Base-by-base conservation (phyloP, 2,888 invertebrate genomes). In the Hydriomena furcata region DNA sequence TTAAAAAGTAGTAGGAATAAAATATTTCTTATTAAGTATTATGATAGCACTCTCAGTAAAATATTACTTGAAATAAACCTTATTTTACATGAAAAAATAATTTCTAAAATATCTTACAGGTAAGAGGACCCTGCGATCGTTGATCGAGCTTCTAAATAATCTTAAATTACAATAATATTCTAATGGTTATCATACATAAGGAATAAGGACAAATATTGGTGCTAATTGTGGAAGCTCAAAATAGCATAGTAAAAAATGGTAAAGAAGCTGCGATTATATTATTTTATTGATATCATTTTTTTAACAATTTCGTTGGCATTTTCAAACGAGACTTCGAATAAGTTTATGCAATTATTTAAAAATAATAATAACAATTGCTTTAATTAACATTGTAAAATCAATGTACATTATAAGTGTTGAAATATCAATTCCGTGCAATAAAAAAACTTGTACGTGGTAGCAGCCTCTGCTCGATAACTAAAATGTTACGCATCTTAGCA, bases 1-100 rank as follows among this genome's bases (percentile, higher is more conserved):
- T 54, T 58, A 58, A 34, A 20, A n/a, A 49, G 35, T 57, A 60
- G 40, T 60, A 60, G 60, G 60, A 60, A 58, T 60, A 53, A 34
- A 37, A 49, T 48, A 48, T 52, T 41, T 48, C 37, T 42, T 45
- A 30, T 13, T 48, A 44, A 38, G 32, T 60, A 55, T 43, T 45
- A 51, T 35, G 54, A 54, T 58, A 53, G 48, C 38, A 57, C 44
- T 54, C 52, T 49, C 36, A 42, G 17, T 47, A 38, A 37, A 36
- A 32, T 42, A 36, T 31, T 25, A 13, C 5, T 34, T 34, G 10
- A 49, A 50, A 43, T 55, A 30, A 45, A 31, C 38, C 34, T 52
- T 27, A 42, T 11, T 43, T 37, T 40, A 24, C n/a, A 41, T 46
- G 10, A 49, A 58, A 56, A 50, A 47, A 59, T 52, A 37, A 36